phyloP scores from a whole-genome alignment of 2,888 invertebrate genomes.

The Escarpia spicata region DNA sequence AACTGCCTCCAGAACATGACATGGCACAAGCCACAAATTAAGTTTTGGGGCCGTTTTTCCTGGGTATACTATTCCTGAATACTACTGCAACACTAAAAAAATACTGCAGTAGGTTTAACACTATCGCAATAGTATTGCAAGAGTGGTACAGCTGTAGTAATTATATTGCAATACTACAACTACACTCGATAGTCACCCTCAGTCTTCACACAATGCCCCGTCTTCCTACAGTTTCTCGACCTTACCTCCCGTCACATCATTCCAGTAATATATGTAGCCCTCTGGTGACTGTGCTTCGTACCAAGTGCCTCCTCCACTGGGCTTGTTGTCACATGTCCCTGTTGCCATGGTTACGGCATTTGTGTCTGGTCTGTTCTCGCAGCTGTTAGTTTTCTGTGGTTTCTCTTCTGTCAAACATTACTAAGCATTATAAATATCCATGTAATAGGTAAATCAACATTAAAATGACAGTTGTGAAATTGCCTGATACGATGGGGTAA shows the following conservation, averaged over 20 bases:
- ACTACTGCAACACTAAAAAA: too few relatives aligned
- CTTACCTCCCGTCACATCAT: slow-evolving; percentile 79
- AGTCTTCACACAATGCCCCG: not conserved
- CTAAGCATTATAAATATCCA: not conserved
- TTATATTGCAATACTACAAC: too few relatives aligned
- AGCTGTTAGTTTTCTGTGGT: not conserved
- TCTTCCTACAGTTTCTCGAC: not conserved
- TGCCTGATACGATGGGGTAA: too few relatives aligned
- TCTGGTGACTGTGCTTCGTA: slow-evolving; percentile 81
- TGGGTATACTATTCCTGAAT: too few relatives aligned
- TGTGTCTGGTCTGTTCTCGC: not conserved
- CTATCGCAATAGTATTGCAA: too few relatives aligned
- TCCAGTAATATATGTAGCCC: slow-evolving; percentile 87
- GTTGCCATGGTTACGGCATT: not conserved
- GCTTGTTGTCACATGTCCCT: not conserved
- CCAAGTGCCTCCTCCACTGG: slow-evolving; percentile 71
- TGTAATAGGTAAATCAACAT: not conserved
- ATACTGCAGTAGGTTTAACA: too few relatives aligned
- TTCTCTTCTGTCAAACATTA: not conserved
- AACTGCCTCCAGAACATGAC: too few relatives aligned
- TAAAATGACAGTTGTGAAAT: not conserved
- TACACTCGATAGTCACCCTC: too few relatives aligned
- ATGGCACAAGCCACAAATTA: too few relatives aligned
- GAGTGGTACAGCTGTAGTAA: too few relatives aligned
- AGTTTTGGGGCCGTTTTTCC: too few relatives aligned